A percentile compares a stretch with the other conserved stretches of the same genome.
Conservation (phyloP, 2,888 invertebrate species). For the Caenorhabditis wallacei region DNA sequence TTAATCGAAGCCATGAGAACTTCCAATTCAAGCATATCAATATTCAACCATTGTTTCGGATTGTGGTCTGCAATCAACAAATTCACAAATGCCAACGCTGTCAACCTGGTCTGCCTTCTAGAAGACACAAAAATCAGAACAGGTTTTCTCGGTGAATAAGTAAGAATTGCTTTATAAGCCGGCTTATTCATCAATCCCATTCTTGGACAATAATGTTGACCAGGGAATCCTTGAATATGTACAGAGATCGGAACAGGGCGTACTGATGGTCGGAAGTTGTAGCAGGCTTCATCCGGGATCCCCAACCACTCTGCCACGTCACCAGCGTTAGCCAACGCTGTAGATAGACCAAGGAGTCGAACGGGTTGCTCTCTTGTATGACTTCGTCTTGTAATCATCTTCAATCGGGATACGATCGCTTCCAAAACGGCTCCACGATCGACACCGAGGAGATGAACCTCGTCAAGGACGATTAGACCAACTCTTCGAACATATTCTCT, state of each 20-base stretch:
- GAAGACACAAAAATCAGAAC: constrained; percentile 96
- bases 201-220: constrained; percentile 98
- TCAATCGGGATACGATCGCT: constrained; percentile 91
- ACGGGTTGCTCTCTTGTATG: constrained; percentile 85
- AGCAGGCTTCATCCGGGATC: constrained; percentile 91
- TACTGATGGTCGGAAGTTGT: constrained; percentile 98
- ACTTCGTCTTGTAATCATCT: constrained; percentile 77
- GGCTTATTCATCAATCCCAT: constrained; percentile 99
- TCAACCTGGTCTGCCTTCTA: constrained; percentile 88
- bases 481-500: constrained; percentile 90
- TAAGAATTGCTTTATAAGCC: constrained; percentile 93
- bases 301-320: constrained; percentile 97
- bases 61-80: constrained; percentile 93
- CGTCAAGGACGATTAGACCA: constrained; percentile 90
- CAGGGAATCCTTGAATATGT: constrained; percentile 96
- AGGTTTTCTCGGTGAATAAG: constrained; percentile 94
- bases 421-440: constrained; percentile 89
- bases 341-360: constrained; percentile 95
- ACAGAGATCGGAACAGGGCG: constrained; percentile 96
- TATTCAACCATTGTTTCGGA: constrained; percentile 85
- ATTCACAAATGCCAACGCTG: constrained; percentile 94
- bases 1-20: constrained; percentile 86
- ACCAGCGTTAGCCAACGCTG: constrained; percentile 96
- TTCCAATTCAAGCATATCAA: constrained; percentile 87
- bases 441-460: constrained; percentile 93